Conservation (phyloP, 2,888 invertebrate species). For the Drosophila nigricruria region DNA sequence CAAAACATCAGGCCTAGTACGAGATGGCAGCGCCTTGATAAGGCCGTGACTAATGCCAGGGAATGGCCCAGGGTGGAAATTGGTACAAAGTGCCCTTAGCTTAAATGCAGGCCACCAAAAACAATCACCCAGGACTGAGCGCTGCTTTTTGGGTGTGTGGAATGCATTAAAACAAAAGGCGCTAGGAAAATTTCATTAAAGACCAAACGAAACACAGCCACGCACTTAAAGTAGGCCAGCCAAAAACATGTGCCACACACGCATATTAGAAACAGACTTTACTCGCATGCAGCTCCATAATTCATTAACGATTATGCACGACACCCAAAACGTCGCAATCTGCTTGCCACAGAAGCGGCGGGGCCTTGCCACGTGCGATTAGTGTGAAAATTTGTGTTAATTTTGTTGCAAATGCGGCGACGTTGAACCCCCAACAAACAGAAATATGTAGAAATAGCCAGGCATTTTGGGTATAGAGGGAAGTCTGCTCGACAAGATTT, state of each 20-base stretch:
- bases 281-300: constrained; percentile 54
- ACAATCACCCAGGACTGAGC: constrained; percentile 30
- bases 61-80: constrained; percentile 56
- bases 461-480: not conserved
- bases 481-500: constrained; percentile 64
- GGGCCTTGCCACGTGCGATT: constrained; percentile 47
- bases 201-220: not conserved
- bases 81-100: constrained; percentile 53
- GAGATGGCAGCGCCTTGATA: constrained; percentile 77
- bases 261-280: constrained; percentile 41
- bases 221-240: constrained; percentile 49
- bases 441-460: not conserved
- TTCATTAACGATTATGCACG: constrained; percentile 79
- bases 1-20: constrained; percentile 19
- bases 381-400: constrained; percentile 71
- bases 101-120: constrained; percentile 58
- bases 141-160: constrained; percentile 36
- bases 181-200: constrained; percentile 70
- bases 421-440: not conserved
- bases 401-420: constrained; percentile 44
- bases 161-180: constrained; percentile 73
- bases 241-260: constrained; percentile 71
- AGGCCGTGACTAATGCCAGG: constrained; percentile 71
- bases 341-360: no score
- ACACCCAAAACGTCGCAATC: constrained; percentile 62